phyloP scores from a whole-genome alignment of 2,888 invertebrate species.

The Agriopis aurantiaria region DNA sequence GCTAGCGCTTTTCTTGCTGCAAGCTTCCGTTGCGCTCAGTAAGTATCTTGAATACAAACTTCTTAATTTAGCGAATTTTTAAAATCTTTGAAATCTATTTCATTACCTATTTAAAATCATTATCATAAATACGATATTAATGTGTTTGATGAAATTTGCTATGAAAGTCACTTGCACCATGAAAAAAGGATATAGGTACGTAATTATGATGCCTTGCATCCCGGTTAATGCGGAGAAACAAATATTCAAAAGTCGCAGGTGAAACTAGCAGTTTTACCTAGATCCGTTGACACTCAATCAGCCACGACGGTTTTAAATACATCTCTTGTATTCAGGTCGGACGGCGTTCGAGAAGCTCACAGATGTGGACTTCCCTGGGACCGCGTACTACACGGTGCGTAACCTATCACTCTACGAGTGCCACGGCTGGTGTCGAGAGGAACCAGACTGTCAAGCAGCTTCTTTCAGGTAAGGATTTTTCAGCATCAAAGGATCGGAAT shows the following conservation, averaged over 20 bases:
- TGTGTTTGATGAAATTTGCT: too few relatives aligned
- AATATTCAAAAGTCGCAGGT: too few relatives aligned
- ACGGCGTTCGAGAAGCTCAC: constrained; percentile 97
- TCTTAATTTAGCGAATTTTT: background rate
- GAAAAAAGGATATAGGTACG: too few relatives aligned
- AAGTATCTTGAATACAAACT: constrained; percentile 51
- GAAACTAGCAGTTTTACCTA: too few relatives aligned
- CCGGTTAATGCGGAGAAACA: too few relatives aligned
- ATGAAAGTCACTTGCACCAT: too few relatives aligned
- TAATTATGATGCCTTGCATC: too few relatives aligned
- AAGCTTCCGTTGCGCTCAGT: constrained; percentile 75
- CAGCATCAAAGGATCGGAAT: too few relatives aligned
- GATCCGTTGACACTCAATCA: background rate
- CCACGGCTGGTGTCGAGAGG: constrained; percentile 97
- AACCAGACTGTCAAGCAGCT: constrained; percentile 96
- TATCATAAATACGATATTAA: too few relatives aligned
- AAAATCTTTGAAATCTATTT: too few relatives aligned
- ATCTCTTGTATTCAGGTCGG: constrained; percentile 85
- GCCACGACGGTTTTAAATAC: background rate
- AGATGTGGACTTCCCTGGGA: constrained; percentile 96
- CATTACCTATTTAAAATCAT: too few relatives aligned
- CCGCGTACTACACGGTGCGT: constrained; percentile 96
- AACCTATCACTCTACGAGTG: constrained; percentile 97
- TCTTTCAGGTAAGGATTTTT: constrained; percentile 88
- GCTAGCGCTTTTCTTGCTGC: constrained; percentile 74